Evolutionary conservation across 2,113 vertebrate genomes (phyloP), one percentile per base, ranked within the genome.

Genomic region (Cavia porcellus): DNA sequence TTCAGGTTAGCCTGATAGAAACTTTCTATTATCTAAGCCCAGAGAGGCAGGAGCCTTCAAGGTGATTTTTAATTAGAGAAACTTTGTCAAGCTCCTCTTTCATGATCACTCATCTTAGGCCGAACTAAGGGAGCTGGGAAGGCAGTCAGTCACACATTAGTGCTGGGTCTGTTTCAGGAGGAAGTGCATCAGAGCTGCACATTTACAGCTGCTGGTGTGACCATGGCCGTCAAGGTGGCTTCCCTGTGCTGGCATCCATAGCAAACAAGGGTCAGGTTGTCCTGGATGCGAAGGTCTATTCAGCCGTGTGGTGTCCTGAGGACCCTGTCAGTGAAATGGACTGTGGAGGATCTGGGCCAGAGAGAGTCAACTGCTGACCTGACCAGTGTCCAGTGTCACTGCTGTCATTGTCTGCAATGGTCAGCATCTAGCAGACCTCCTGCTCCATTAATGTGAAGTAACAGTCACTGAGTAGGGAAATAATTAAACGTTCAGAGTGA

Each of bases 11-110:
- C 45, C 85, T 81, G 72, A 89, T 62, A 81, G 35, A 75, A 95
- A 89, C 30, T 20, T 95, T 50, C 77, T 32, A 68, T 75, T 92
- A 81, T 95, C 35, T 57, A 89, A 92, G 89, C 24, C n/a, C n/a
- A 22, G 62, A 83, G 62, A 77, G 50, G 14, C 82, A 72, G 68
- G 55, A 55, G n/a, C n/a, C 77, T 2, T 12, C 50, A 86, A 80
- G 57, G 85, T 55, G 77, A 94, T 82, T 83, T 89, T 86, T 86
- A 94, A 86, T 82, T 45, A 77, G 32, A 92, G 50, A 12, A 85
- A 86, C 42, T 93, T 97, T 55, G 81, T 95, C 87, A 84, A 91
- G 61, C 70, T 62, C n/a, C 64, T 61, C 55, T 89, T 86, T 83
- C 25, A 10, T 11, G 28, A 59, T 55, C 79, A 91, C 38, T 32